A percentile compares a stretch with the other conserved stretches of the same genome.
Conservation (phyloP, 1,140 invertebrate species). For the Nephila pilipes region DNA sequence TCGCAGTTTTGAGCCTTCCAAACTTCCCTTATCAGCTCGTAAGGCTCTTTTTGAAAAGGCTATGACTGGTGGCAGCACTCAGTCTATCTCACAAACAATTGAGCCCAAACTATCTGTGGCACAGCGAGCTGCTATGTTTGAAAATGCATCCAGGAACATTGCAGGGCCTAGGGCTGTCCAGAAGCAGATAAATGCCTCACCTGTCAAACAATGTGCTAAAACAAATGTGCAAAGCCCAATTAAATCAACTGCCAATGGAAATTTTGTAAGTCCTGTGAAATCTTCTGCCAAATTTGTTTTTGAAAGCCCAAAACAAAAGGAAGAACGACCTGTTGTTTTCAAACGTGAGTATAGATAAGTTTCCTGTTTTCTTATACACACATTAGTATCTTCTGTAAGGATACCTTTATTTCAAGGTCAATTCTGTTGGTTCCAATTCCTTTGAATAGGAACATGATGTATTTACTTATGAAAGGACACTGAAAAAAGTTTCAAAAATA, state of each 20-base stretch:
- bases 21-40: constrained; percentile 79
- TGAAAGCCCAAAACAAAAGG: not conserved
- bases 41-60: constrained; percentile 80
- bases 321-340: no score
- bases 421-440: no score
- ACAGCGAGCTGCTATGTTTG: constrained; percentile 71
- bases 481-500: no score
- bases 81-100: not conserved
- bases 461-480: no score
- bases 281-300: not conserved
- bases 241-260: not conserved
- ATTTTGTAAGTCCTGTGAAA: not conserved
- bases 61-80: constrained; percentile 31
- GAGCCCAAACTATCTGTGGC: constrained; percentile 70
- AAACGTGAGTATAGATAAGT: no score
- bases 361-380: no score
- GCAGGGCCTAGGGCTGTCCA: not conserved
- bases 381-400: no score
- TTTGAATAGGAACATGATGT: no score
- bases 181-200: not conserved
- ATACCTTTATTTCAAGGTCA: no score
- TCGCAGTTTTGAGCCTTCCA: constrained; percentile 74
- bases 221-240: not conserved
- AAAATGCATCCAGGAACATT: constrained; percentile 43
- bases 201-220: not conserved